These are phyloP conservation scores for Pilophorus perplexus DNA, from an alignment of 2,888 invertebrate species.

Conservation along the genomic window DNA sequence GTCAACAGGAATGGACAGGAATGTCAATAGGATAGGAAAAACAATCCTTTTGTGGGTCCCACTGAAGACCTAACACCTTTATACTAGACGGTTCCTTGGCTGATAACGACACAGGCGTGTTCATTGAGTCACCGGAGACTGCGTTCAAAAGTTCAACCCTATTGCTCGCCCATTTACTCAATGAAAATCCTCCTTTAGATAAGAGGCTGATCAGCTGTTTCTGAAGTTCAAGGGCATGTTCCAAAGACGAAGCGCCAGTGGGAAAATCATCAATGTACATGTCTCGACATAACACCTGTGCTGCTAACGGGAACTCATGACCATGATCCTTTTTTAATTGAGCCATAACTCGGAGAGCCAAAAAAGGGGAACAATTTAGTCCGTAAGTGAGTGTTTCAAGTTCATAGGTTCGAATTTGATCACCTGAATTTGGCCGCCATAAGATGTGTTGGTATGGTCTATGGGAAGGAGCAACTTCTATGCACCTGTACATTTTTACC, in stretches of 20 bases:
- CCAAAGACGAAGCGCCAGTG: slow-evolving; percentile 22
- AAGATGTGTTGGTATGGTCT: slow-evolving; percentile 46
- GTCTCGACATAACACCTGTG: slow-evolving; percentile 29
- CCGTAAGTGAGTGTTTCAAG: slow-evolving; percentile 47
- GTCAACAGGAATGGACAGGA: no score
- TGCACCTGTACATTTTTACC: slow-evolving; percentile 28
- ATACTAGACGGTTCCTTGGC: not conserved
- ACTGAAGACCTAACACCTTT: slow-evolving; percentile 32
- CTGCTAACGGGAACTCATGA: slow-evolving; percentile 41
- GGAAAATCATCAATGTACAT: slow-evolving; percentile 37
- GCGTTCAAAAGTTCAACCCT: slow-evolving; percentile 17
- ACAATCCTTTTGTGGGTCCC: slow-evolving; percentile 27
- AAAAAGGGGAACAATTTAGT: slow-evolving; percentile 45
- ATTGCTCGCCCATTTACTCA: slow-evolving; percentile 39
- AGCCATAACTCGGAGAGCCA: slow-evolving; percentile 44
- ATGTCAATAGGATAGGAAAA: slow-evolving; percentile 17
- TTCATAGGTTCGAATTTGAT: slow-evolving; percentile 37
- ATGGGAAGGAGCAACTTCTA: slow-evolving; percentile 37
- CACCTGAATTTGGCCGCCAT: slow-evolving; percentile 44
- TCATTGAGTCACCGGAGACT: not conserved
- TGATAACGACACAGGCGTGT: not conserved
- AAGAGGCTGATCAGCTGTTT: slow-evolving; percentile 11
- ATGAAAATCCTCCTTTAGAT: slow-evolving; percentile 28
- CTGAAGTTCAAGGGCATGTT: slow-evolving; percentile 22
- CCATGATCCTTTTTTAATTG: slow-evolving; percentile 44